Evolutionary conservation across 2,888 invertebrate genomes (phyloP).

Genomic region (Diplolepis rosae): DNA sequence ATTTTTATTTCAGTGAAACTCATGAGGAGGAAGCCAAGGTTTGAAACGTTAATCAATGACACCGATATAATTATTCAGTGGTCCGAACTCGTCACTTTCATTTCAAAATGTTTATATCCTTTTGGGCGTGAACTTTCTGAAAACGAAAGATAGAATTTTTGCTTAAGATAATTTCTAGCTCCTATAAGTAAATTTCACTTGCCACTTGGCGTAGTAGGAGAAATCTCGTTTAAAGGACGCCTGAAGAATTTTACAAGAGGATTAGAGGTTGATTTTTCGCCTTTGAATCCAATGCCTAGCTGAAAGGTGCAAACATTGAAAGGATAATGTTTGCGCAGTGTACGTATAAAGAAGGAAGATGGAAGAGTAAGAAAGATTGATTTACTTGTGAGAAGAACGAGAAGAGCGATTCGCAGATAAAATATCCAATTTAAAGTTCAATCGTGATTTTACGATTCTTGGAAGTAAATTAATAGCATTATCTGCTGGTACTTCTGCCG

Average conservation of each 20-base stretch:
- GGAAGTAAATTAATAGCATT: conserved; percentile 71
- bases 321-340: conserved; percentile 2
- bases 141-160: too few relatives aligned
- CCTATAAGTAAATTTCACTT: background rate
- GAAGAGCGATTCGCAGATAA: conserved; percentile 62
- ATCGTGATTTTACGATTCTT: conserved; percentile 72
- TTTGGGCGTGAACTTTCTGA: too few relatives aligned
- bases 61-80: too few relatives aligned
- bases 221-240: conserved; percentile 1
- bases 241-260: conserved; percentile 15
- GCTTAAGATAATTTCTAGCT: too few relatives aligned
- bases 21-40: too few relatives aligned
- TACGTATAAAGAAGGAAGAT: conserved; percentile 34
- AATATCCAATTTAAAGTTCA: conserved; percentile 70
- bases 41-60: too few relatives aligned
- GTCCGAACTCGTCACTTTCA: too few relatives aligned
- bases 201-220: background rate
- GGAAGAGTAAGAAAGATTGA: conserved; percentile 31
- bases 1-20: too few relatives aligned
- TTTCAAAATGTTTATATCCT: too few relatives aligned
- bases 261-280: conserved; percentile 18
- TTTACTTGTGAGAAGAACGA: conserved; percentile 8
- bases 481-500: conserved; percentile 54
- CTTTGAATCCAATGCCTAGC: background rate
- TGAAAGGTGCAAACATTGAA: background rate